phyloP scores from a whole-genome alignment of 2,888 invertebrate genomes.

The Leptinotarsa peninsularis region DNA sequence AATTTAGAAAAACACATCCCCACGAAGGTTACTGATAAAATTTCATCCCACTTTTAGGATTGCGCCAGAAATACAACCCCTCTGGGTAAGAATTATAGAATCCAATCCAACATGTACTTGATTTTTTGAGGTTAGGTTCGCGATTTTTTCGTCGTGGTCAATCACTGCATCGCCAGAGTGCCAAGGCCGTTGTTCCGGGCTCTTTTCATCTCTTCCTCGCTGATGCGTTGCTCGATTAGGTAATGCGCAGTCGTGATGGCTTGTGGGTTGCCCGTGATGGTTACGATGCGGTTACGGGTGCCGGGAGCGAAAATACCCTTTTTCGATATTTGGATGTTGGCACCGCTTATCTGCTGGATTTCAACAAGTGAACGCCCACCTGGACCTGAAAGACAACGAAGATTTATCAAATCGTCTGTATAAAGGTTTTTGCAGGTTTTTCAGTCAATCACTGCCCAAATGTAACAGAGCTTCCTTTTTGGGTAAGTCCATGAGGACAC shows the following conservation, averaged over 20 bases:
- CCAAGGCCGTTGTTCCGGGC: conserved; percentile 84
- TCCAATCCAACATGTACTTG: conserved; percentile 24
- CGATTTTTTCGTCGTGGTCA: conserved; percentile 26
- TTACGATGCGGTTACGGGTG: conserved; percentile 96
- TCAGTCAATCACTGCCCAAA: too few species aligned
- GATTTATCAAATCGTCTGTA: conserved; percentile 12
- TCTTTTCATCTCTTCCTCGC: conserved; percentile 95
- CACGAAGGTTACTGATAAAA: conserved; percentile 13
- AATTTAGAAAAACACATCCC: conserved; percentile 19
- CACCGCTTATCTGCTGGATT: conserved; percentile 96
- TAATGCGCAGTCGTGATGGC: conserved; percentile 93
- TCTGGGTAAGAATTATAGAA: neutral
- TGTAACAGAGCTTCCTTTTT: too few species aligned
- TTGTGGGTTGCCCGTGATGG: conserved; percentile 90
- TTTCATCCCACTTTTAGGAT: neutral
- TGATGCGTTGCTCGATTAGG: conserved; percentile 96
- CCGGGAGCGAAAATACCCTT: conserved; percentile 98
- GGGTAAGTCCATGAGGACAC: too few species aligned
- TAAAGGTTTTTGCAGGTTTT: too few species aligned
- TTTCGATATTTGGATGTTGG: conserved; percentile 98
- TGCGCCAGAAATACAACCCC: neutral
- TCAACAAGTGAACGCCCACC: conserved; percentile 96
- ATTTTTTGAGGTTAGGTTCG: conserved; percentile 26
- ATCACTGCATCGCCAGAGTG: conserved; percentile 75
- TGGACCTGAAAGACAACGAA: conserved; percentile 72